Evolutionary conservation across 2,113 vertebrate species (phyloP).

Genomic region (Athene cunicularia): DNA sequence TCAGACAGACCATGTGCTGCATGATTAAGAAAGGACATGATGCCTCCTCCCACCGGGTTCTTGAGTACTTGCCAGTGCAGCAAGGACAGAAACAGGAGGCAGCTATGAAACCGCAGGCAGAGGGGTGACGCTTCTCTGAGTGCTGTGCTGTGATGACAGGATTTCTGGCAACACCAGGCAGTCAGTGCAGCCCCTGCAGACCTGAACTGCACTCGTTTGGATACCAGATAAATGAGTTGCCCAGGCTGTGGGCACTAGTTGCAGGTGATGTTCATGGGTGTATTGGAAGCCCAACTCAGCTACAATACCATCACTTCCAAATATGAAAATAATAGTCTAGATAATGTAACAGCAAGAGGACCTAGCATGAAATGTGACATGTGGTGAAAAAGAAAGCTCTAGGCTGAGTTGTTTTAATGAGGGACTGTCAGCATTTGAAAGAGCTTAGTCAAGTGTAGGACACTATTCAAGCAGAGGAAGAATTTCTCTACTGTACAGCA

Average conservation of each 20-base stretch:
- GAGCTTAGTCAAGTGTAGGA: conserved; percentile 15
- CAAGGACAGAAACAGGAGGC: background rate
- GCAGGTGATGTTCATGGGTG: background rate
- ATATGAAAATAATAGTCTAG: background rate
- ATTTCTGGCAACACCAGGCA: background rate
- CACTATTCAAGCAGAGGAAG: background rate
- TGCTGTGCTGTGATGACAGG: accelerated
- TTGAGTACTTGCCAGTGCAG: background rate
- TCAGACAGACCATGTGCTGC: background rate
- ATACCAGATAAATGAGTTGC: background rate
- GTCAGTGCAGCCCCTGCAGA: background rate
- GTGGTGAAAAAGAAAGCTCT: background rate
- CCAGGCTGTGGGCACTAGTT: background rate
- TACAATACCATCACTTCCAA: background rate
- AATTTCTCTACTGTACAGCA: background rate
- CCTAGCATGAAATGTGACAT: background rate
- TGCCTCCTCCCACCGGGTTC: background rate
- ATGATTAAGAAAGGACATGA: background rate
- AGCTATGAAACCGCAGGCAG: background rate
- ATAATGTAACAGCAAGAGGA: background rate
- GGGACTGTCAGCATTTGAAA: background rate
- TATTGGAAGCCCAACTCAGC: background rate
- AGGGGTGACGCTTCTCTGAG: accelerated
- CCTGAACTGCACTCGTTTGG: background rate
- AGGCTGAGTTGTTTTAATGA: conserved; percentile 21